Evolutionary conservation across 2,797 vertebrate species (phyloP).

Genomic region (Austrolebias charrua): DNA sequence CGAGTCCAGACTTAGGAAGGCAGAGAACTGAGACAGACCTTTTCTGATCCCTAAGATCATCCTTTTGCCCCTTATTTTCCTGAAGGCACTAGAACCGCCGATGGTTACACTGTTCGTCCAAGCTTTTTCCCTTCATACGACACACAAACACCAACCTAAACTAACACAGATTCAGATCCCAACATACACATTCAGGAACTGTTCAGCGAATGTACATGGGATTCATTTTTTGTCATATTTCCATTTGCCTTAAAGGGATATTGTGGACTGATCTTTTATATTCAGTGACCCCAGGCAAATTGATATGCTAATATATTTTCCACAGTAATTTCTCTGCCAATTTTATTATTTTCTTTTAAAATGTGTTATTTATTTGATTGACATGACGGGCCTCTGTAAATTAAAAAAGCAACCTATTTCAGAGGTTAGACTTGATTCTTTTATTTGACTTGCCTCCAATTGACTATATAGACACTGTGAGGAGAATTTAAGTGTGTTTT

Average conservation of each 20-base stretch:
- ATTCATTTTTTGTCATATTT: conserved; percentile 63
- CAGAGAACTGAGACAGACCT: conserved; percentile 65
- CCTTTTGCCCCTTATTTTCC: conserved; percentile 20
- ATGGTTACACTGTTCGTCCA: conserved; percentile 68
- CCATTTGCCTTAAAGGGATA: conserved; percentile 77
- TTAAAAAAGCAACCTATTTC: conserved; percentile 54
- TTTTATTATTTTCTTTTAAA: conserved; percentile 36
- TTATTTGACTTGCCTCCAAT: conserved; percentile 45
- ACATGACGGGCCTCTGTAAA: conserved; percentile 69
- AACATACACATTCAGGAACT: conserved; percentile 49
- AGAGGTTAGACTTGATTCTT: conserved; percentile 58
- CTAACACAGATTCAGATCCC: conserved; percentile 29
- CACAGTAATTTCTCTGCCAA: conserved; percentile 57
- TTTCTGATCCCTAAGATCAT: conserved; percentile 42
- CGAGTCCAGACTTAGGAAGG: conserved; percentile 41
- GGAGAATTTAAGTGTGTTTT: conserved; percentile 35
- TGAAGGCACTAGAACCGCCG: conserved; percentile 63
- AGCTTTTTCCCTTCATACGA: conserved; percentile 34
- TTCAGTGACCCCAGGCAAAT: conserved; percentile 68
- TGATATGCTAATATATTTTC: conserved; percentile 66
- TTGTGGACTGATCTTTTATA: conserved; percentile 65
- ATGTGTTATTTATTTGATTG: conserved; percentile 79
- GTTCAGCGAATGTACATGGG: conserved; percentile 73
- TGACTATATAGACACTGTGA: conserved; percentile 45
- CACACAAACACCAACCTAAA: conserved; percentile 21